Evolutionary conservation across 2,888 invertebrate species (phyloP).

Genomic region (Troglohyphantes excavatus): DNA sequence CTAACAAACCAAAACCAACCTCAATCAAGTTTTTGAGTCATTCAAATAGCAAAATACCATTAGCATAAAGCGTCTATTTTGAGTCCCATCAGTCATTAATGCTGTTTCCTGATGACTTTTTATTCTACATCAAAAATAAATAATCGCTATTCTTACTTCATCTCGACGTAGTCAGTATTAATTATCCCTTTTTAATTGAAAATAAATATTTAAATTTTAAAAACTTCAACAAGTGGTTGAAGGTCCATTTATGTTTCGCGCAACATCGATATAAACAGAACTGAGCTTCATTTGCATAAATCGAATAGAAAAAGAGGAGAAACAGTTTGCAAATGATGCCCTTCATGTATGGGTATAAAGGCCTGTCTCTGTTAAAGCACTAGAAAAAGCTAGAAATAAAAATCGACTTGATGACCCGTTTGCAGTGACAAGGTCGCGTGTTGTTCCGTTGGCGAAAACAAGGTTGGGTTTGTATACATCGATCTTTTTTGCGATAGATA

Average conservation of each 20-base stretch:
- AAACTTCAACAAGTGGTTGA: neutral
- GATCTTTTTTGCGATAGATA: neutral
- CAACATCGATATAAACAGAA: neutral
- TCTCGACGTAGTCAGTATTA: neutral
- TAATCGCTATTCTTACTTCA: too few relatives aligned
- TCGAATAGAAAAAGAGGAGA: slow-evolving; percentile 2
- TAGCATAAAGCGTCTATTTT: too few relatives aligned
- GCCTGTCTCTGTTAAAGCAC: slow-evolving; percentile 29
- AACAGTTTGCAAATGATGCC: slow-evolving; percentile 25
- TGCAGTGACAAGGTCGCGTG: slow-evolving; percentile 41
- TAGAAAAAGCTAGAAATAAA: neutral
- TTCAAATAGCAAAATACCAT: too few relatives aligned
- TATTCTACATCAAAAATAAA: too few relatives aligned
- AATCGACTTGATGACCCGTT: slow-evolving; percentile 10
- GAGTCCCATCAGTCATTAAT: too few relatives aligned
- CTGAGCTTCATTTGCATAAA: slow-evolving; percentile 16
- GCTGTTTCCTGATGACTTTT: too few relatives aligned
- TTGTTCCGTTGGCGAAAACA: slow-evolving; percentile 9
- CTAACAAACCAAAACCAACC: too few relatives aligned
- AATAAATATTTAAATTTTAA: neutral
- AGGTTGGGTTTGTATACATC: slow-evolving; percentile 14
- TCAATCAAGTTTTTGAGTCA: too few relatives aligned
- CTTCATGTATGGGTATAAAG: slow-evolving; percentile 47
- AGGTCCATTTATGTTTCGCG: neutral
- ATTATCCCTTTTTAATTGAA: neutral